These are phyloP conservation scores for Episyrphus balteatus DNA, from an alignment of 1,140 invertebrate genomes.

Conservation along the genomic window DNA sequence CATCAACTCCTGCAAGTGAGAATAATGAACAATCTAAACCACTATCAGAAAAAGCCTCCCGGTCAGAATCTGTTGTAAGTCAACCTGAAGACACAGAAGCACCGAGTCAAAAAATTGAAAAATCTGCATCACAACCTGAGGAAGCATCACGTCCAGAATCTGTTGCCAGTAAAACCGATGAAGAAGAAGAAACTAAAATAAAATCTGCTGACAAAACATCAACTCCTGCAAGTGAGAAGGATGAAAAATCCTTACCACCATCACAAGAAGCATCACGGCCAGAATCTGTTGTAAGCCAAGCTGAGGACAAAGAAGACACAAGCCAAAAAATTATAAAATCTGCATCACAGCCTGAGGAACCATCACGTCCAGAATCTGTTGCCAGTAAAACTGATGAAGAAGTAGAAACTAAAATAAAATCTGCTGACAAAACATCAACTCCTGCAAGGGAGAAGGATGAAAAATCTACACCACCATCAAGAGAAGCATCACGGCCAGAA, in stretches of 20 bases:
- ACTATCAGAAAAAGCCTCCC: slow-evolving; percentile 8
- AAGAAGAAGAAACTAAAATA: neutral
- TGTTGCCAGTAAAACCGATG: too few species aligned
- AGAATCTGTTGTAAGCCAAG: slow-evolving; percentile 10
- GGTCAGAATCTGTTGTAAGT: slow-evolving; percentile 5
- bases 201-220: neutral
- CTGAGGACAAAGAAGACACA: too few species aligned
- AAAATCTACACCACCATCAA: too few species aligned
- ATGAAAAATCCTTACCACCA: too few species aligned
- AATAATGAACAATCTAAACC: neutral
- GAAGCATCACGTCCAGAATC: slow-evolving; percentile 2
- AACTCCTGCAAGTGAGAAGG: neutral
- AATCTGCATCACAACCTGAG: neutral
- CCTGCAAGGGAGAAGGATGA: slow-evolving; percentile 5
- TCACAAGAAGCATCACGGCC: slow-evolving; percentile 10
- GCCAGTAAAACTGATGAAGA: too few species aligned
- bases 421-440: too few species aligned
- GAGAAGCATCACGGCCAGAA: too few species aligned
- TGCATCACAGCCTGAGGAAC: slow-evolving; percentile 6
- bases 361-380: slow-evolving; percentile 10
- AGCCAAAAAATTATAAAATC: slow-evolving; percentile 9
- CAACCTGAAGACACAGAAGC: neutral
- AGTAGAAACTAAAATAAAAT: too few species aligned
- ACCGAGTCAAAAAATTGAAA: neutral
- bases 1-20: neutral